Percentiles rank a stretch among this genome's conserved stretches.
These are phyloP conservation scores for Melikaiella ostensackeni DNA, from an alignment of 2,888 invertebrate genomes.

Conservation along the genomic window DNA sequence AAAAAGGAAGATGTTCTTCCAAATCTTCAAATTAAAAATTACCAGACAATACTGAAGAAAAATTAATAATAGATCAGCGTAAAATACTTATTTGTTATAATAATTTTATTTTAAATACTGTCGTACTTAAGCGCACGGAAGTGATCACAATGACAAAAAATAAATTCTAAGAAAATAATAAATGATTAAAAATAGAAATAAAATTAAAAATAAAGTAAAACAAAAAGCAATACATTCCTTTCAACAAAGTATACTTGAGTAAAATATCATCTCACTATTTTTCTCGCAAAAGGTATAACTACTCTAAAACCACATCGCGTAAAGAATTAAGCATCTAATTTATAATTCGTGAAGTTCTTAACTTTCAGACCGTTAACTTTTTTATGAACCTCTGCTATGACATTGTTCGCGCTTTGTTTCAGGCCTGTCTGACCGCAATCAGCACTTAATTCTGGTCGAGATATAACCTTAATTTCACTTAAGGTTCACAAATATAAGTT, in stretches of 20 bases:
- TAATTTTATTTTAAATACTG: no score
- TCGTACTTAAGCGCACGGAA: no score
- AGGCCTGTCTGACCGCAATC: slow-evolving; percentile 51
- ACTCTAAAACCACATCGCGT: not conserved
- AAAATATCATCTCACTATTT: not conserved
- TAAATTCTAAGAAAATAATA: no score
- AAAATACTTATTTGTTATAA: no score
- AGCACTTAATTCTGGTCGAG: slow-evolving; percentile 46
- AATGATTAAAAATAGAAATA: no score
- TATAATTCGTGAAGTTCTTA: not conserved
- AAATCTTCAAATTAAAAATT: no score
- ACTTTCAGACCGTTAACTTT: not conserved
- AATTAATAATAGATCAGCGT: no score
- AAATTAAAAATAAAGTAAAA: not conserved
- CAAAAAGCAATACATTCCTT: not conserved
- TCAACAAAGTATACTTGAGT: not conserved
- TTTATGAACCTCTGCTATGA: not conserved
- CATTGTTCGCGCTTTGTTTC: slow-evolving; percentile 49
- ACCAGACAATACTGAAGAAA: no score
- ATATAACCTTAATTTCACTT: slow-evolving; percentile 20
- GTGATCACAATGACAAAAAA: no score
- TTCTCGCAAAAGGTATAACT: not conserved
- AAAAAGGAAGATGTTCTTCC: no score
- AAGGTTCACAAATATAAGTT: slow-evolving; percentile 13
- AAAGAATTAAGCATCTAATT: not conserved